These are phyloP conservation scores for Platynereis dumerilii DNA, from an alignment of 2,888 invertebrate genomes.

Conservation along the genomic window DNA sequence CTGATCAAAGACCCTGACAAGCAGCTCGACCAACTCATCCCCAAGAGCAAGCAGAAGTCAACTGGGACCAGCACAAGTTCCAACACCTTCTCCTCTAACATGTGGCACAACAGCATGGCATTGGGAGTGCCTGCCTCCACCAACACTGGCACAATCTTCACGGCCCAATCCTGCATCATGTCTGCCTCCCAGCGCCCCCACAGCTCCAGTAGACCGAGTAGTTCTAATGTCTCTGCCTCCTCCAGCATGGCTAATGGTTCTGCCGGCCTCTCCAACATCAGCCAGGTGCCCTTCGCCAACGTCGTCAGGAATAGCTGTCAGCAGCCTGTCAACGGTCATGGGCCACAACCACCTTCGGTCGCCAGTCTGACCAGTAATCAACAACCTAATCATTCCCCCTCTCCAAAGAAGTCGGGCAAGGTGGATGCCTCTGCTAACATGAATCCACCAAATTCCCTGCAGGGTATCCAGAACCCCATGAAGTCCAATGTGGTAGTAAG, in stretches of 20 bases:
- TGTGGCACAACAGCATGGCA: slow-evolving; percentile 41
- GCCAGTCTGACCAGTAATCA: slow-evolving; percentile 7
- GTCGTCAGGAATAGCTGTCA: slow-evolving; percentile 11
- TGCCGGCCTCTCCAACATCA: background rate
- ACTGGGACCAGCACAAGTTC: slow-evolving; percentile 17
- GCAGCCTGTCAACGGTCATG: slow-evolving; percentile 7
- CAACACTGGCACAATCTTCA: slow-evolving; percentile 3
- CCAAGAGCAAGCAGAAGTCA: slow-evolving; percentile 20
- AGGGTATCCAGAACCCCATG: background rate
- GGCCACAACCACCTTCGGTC: slow-evolving; percentile 1
- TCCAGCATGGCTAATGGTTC: slow-evolving; percentile 2
- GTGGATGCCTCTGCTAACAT: background rate
- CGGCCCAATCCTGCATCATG: slow-evolving; percentile 3
- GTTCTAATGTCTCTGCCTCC: background rate
- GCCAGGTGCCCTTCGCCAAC: slow-evolving; percentile 19
- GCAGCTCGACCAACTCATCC: slow-evolving; percentile 51
- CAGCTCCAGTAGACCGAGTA: background rate
- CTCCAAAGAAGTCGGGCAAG: slow-evolving; percentile 14
- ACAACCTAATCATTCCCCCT: background rate
- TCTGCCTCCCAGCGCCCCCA: slow-evolving; percentile 10
- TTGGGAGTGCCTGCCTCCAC: slow-evolving; percentile 9
- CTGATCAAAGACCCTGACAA: slow-evolving; percentile 92
- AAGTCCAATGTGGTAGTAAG: slow-evolving; percentile 15
- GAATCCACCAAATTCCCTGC: background rate
- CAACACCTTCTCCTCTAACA: slow-evolving; percentile 19